These are phyloP conservation scores for Papilio gigon DNA, from an alignment of 2,888 invertebrate genomes.

Conservation along the genomic window DNA sequence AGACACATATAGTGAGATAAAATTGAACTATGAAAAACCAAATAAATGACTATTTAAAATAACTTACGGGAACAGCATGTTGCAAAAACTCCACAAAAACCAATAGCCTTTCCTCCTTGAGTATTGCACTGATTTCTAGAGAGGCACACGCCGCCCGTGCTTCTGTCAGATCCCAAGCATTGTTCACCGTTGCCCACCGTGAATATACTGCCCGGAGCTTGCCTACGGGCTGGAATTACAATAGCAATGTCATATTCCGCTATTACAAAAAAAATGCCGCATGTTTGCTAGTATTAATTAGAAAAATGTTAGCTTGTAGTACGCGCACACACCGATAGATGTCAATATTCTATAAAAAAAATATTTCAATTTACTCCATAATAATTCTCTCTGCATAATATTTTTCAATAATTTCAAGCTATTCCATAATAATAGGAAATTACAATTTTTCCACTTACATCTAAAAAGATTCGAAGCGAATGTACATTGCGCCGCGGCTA, in stretches of 20 bases:
- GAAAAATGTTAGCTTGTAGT: neutral
- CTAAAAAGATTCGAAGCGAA: constrained; percentile 55
- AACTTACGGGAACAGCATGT: constrained; percentile 78
- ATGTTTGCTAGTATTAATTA: too few species aligned
- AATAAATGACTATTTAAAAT: neutral
- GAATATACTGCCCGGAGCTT: constrained; percentile 66
- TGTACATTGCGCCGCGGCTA: constrained; percentile 55
- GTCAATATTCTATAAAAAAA: constrained; percentile 38
- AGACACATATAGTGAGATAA: constrained; percentile 45
- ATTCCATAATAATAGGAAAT: neutral
- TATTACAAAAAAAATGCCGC: too few species aligned
- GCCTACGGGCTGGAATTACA: constrained; percentile 58
- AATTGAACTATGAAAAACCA: neutral
- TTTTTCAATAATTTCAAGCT: too few species aligned
- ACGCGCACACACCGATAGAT: neutral
- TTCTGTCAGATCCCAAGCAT: constrained; percentile 66
- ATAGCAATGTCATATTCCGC: neutral
- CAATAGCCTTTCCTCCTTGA: constrained; percentile 78
- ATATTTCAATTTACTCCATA: too few species aligned
- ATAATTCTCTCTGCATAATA: too few species aligned
- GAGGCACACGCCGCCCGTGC: constrained; percentile 77
- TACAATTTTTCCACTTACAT: constrained; percentile 55
- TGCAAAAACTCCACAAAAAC: constrained; percentile 78
- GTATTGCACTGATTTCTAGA: constrained; percentile 80
- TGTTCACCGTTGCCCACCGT: constrained; percentile 73